Evolutionary conservation across 2,113 vertebrate genomes (phyloP).

Genomic region (Pelobates fuscus): DNA sequence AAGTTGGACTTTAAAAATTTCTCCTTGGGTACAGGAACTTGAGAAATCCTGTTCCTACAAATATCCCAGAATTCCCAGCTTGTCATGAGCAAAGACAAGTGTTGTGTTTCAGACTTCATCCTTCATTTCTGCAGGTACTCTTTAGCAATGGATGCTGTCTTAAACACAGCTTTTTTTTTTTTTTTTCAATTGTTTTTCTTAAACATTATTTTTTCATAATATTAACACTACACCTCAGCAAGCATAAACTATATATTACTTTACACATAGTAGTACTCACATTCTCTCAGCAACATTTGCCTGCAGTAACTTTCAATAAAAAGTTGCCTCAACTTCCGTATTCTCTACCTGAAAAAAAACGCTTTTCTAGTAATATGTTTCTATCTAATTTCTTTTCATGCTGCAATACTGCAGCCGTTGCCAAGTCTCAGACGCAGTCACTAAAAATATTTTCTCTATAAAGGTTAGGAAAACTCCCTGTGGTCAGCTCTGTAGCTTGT

Average conservation of each 20-base stretch:
- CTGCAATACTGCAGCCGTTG: conserved; percentile 39
- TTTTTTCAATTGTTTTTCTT: too few species aligned
- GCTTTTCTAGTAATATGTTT: conserved; percentile 34
- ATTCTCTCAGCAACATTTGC: not conserved
- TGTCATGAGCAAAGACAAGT: too few species aligned
- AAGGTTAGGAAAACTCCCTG: conserved; percentile 52
- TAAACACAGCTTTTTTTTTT: too few species aligned
- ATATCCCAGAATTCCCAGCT: too few species aligned
- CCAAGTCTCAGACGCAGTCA: conserved; percentile 36
- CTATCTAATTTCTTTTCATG: conserved; percentile 48
- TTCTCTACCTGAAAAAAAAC: conserved; percentile 17
- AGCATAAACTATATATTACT: not conserved
- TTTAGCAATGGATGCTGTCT: too few species aligned
- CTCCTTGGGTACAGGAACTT: too few species aligned
- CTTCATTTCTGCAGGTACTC: too few species aligned
- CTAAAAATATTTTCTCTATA: conserved; percentile 47
- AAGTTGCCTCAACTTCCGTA: conserved; percentile 5
- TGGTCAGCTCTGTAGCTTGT: conserved; percentile 28
- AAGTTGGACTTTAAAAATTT: too few species aligned
- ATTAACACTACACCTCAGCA: not conserved
- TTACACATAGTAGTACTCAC: not conserved
- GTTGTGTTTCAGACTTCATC: too few species aligned
- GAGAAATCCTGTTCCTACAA: too few species aligned
- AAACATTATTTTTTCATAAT: not conserved
- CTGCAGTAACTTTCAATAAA: conserved; percentile 7